Evolutionary conservation across 2,888 invertebrate species (phyloP).

Genomic region (Pyrgus malvae): DNA sequence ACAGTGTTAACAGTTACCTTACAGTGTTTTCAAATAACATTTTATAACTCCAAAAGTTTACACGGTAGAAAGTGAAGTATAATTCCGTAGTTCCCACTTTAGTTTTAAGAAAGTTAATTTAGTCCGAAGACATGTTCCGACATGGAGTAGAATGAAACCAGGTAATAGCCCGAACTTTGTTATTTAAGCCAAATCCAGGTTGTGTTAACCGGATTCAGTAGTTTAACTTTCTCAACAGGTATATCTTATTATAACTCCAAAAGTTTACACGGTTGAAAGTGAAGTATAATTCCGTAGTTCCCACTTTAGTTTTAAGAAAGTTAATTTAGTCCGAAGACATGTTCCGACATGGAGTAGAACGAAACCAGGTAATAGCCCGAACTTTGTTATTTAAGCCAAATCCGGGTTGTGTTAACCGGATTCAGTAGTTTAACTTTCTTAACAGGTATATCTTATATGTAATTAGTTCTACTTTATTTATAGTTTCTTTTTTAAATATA

Average conservation of each 20-base stretch:
- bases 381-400: conserved; percentile 1
- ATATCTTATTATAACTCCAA: conserved; percentile 6
- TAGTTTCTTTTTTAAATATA: too few relatives aligned
- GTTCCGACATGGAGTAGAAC: neutral
- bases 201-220: too few relatives aligned
- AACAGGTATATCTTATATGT: too few relatives aligned
- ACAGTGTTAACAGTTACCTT: too few relatives aligned
- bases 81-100: conserved; percentile 81
- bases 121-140: conserved; percentile 62
- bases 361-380: neutral
- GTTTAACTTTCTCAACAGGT: too few relatives aligned
- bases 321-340: conserved; percentile 13
- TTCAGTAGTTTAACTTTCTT: too few relatives aligned
- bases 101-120: conserved; percentile 80
- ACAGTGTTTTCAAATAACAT: too few relatives aligned
- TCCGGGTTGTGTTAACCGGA: too few relatives aligned
- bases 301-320: conserved; percentile 3
- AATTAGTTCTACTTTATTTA: too few relatives aligned
- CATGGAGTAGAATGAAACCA: neutral
- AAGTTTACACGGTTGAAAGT: neutral
- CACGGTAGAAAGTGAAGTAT: conserved; percentile 66
- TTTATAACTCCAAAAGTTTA: conserved; percentile 78
- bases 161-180: conserved; percentile 1
- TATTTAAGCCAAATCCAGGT: neutral
- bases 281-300: neutral